Evolutionary conservation across 1,140 invertebrate species (phyloP), one percentile per base, ranked within the genome.

Genomic region (Drosophila insularis): DNA sequence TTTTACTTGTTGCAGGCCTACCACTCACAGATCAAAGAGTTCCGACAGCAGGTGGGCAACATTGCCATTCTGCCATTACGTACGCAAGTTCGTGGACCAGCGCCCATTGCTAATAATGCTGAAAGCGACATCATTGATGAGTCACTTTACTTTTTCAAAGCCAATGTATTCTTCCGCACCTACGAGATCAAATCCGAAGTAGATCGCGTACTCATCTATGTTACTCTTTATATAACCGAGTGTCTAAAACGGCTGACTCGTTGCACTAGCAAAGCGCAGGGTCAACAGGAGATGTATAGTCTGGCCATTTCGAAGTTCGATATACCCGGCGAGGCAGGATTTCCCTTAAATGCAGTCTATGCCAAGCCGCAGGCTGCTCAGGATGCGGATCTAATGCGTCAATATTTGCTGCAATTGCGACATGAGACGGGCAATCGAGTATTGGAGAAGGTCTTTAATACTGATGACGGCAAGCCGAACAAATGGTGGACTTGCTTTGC

Each of bases 401-500:
- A 97, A 68, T 99, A 99, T 93, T 93, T 99, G 14, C 95, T 97
- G 76, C 99, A 99, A 93, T 90, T 99, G 27, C 93, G 99, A 71
- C 98, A 99, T 92, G 99, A 99, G 93, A 97, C 97, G 43, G 98
- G 98, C 11, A 92, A 94, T 32, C 94, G 99, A 71, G 94, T 99
- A 13, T 95, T 96, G 92, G 98, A 99, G 65, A 97, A 96, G 93
- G 98, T 98, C 0, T 99, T 98, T 92, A 95, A 95, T 50, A 94
- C 95, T 19, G 96, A 97, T 71, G 97, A 98, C 92, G 97, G 97
- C 1, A 98, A 98, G 90, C 98, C 99, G 11, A 98, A 97, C 89
- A 99, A 99, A 93, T 99, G 99, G 99, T 99, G 99, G 99, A 93
- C 99, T 31, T 99, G 99, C 91, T 99, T 99, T 93, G 96, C 98